Percentiles rank a stretch among this genome's conserved stretches.
Conservation (phyloP, 2,113 vertebrate genomes). For the Ondatra zibethicus region DNA sequence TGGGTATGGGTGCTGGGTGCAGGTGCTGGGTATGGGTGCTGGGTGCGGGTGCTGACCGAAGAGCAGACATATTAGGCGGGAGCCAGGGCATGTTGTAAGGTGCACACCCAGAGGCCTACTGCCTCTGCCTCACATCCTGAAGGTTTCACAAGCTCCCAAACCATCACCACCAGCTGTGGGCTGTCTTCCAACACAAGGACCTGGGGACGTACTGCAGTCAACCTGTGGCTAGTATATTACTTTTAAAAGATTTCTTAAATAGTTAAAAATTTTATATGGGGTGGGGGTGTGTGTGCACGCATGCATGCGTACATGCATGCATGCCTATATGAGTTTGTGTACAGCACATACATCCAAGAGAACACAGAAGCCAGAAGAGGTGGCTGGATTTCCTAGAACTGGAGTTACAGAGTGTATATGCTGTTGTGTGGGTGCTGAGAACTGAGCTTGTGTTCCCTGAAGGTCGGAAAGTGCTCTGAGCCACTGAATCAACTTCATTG, state of each 20-base stretch:
- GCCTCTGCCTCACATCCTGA: neutral
- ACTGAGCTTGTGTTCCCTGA: neutral
- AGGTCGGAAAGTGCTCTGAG: neutral
- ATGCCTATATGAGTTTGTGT: neutral
- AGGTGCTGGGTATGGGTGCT: no score
- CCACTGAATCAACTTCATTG: neutral
- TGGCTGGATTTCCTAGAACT: neutral
- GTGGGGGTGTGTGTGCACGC: no score
- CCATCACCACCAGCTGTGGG: neutral
- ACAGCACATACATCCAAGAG: neutral
- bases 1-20: no score
- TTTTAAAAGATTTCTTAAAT: neutral
- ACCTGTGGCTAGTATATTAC: neutral
- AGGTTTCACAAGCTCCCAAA: neutral
- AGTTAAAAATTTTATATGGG: neutral
- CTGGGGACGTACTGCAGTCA: neutral
- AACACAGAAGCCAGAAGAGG: neutral
- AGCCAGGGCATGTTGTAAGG: neutral
- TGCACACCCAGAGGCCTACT: neutral
- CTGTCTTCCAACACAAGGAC: neutral
- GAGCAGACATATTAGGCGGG: no score
- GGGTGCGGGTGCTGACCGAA: neutral
- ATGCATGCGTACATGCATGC: neutral
- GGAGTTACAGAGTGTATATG: neutral
- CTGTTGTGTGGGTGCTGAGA: no score